Conservation (phyloP, 2,797 vertebrate genomes). For the Sebastiscus tertius region DNA sequence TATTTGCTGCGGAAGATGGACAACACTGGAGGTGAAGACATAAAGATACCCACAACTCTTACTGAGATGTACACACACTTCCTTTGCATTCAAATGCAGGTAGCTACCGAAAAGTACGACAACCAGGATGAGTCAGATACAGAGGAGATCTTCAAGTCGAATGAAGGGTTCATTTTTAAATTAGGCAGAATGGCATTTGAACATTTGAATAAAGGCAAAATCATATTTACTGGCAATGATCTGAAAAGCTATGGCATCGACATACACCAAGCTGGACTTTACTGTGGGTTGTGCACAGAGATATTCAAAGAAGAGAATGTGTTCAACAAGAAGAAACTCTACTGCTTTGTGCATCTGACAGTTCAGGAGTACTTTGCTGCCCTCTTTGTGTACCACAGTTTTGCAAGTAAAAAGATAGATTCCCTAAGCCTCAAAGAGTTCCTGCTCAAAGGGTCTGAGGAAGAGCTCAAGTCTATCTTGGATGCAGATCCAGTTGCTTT, state of each 20-base stretch:
- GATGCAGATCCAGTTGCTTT: constrained; percentile 20
- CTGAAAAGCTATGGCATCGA: constrained; percentile 29
- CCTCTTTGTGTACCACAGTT: constrained; percentile 53
- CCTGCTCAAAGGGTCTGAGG: background rate
- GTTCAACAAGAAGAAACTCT: constrained; percentile 38
- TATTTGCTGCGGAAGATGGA: constrained; percentile 2
- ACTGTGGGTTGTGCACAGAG: constrained; percentile 54
- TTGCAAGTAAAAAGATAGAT: background rate
- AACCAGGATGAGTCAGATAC: background rate
- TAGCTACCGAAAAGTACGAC: constrained; percentile 29
- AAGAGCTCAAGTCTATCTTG: constrained; percentile 3
- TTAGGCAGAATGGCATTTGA: constrained; percentile 58
- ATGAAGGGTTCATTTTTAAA: constrained; percentile 41
- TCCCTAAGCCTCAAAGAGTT: constrained; percentile 35
- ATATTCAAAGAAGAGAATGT: constrained; percentile 39
- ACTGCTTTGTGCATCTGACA: constrained; percentile 67
- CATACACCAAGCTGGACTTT: constrained; percentile 18
- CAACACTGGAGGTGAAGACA: background rate
- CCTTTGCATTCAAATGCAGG: constrained; percentile 26
- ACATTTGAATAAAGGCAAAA: constrained; percentile 3
- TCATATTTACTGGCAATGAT: constrained; percentile 28
- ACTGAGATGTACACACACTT: constrained; percentile 57
- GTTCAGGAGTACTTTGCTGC: constrained; percentile 68
- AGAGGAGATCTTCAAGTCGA: constrained; percentile 13
- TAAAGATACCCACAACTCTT: constrained; percentile 38